Base-by-base conservation (phyloP, 2,113 vertebrate species). In the Pomatostomus ruficeps region DNA sequence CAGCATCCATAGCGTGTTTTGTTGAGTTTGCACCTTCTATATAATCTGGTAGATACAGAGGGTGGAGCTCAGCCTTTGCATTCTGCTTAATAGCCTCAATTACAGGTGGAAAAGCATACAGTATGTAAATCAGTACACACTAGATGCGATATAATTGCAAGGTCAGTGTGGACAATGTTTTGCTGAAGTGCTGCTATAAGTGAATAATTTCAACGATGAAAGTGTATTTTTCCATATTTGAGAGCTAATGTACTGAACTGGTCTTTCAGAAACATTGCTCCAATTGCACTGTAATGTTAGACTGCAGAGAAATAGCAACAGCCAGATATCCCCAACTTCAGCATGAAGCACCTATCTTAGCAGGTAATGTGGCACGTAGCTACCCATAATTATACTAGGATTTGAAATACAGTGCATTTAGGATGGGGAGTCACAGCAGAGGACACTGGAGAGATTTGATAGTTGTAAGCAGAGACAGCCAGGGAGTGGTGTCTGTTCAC, bases 151-250 rank as follows among this genome's bases (percentile, higher is more conserved):
- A 96, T 98, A 98, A 97, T 97, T 97, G 94, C 76, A 80, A 98
- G 97, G 96, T 93, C 95, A 94, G 67, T 3, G 7, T 96, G 94
- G 94, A 96, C 93, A 96, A 72, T 93, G 70, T 97, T 97, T 97
- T 88, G 87, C 86, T 97, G 95, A 97, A 97, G 94, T 95, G 91
- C 81, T 93, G 77, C 94, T 97, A 95, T 96, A 96, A 97, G 95
- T 94, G 95, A 97, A 87, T 96, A 93, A 97, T 97, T 98, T 97
- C 91, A 89, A 15, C 88, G 91, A 91, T 91, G 83, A 95, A 97
- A 95, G 94, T 92, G 85, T 93, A 80, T 95, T 96, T 95, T 96
- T 97, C 88, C 79, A 66, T 96, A 92, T 97, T 92, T 94, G 97
- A 96, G 92, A 95, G 94, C 86, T 96, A 97, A 98, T 95, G 91